These are phyloP conservation scores for Cydia strobilella DNA, from an alignment of 1,140 invertebrate genomes.

Conservation along the genomic window DNA sequence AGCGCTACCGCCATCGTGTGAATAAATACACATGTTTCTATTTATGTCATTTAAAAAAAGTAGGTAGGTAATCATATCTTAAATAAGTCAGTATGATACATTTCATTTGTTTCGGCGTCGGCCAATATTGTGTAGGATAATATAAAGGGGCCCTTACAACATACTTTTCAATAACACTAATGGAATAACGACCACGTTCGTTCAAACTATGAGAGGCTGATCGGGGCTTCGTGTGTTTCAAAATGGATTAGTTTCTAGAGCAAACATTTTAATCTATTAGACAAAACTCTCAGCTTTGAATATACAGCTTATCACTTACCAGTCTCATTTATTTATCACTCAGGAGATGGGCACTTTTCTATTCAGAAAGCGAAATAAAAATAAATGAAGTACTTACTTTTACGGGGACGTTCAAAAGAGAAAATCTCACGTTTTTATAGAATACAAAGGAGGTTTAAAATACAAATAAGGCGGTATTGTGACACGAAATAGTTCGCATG, in stretches of 20 bases:
- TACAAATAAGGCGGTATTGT: conserved; percentile 39
- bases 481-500: conserved; percentile 37
- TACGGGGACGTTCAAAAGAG: conserved; percentile 22
- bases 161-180: conserved; percentile 65
- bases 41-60: too few relatives aligned
- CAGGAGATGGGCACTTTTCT: conserved; percentile 15
- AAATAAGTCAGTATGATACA: not conserved
- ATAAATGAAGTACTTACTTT: conserved; percentile 25
- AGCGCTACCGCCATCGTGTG: too few relatives aligned
- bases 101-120: not conserved
- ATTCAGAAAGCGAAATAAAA: conserved; percentile 28
- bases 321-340: conserved; percentile 17
- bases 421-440: conserved; percentile 36
- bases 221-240: not conserved
- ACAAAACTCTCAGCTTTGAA: not conserved
- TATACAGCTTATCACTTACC: not conserved
- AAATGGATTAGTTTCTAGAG: conserved; percentile 22
- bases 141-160: conserved; percentile 38
- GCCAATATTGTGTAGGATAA: not conserved
- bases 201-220: not conserved
- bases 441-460: conserved; percentile 40
- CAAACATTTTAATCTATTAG: not conserved
- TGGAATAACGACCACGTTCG: conserved; percentile 52
- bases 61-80: too few relatives aligned
- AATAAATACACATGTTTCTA: too few relatives aligned